A percentile compares a stretch with the other conserved stretches of the same genome.
phyloP scores from a whole-genome alignment of 2,888 invertebrate species.

The Campoplex nolae region DNA sequence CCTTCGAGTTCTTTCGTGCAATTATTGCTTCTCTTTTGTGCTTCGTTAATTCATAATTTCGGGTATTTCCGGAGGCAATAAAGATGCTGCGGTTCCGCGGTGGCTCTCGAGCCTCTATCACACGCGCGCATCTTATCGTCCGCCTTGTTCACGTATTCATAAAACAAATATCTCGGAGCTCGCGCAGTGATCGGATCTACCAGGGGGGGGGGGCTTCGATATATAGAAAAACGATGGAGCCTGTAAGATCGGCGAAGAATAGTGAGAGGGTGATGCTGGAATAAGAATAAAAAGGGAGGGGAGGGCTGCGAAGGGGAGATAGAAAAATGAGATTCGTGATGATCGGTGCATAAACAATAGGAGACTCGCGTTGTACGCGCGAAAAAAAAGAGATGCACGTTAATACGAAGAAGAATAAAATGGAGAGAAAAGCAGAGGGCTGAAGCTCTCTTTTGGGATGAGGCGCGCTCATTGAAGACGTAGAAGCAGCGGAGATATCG shows the following conservation, averaged over 20 bases:
- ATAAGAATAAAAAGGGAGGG: constrained; percentile 14
- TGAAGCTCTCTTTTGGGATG: constrained; percentile 8
- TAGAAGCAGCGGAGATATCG: constrained; percentile 43
- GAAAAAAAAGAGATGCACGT: constrained; percentile 31
- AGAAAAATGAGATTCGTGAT: constrained; percentile 59
- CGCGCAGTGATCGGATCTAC: background rate
- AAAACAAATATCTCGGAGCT: constrained; percentile 47
- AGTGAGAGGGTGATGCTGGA: constrained; percentile 5
- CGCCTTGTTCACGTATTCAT: background rate
- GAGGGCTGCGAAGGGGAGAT: background rate
- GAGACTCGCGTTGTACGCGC: constrained; percentile 76
- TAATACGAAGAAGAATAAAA: constrained; percentile 24
- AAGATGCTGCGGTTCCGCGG: background rate
- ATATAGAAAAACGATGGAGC: constrained; percentile 29
- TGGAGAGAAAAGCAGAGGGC: constrained; percentile 23
- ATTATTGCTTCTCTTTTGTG: constrained; percentile 4
- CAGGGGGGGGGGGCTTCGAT: background rate
- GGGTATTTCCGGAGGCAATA: constrained; percentile 25
- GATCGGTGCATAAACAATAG: constrained; percentile 84
- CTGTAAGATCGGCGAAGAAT: background rate
- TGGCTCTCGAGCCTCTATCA: background rate
- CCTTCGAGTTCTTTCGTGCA: constrained; percentile 34
- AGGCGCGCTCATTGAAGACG: constrained; percentile 30
- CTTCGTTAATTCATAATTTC: constrained; percentile 26
- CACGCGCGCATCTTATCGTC: background rate